A percentile compares a stretch with the other conserved stretches of the same genome.
Evolutionary conservation across 2,888 invertebrate genomes (phyloP).

Genomic region (Boloria selene): DNA sequence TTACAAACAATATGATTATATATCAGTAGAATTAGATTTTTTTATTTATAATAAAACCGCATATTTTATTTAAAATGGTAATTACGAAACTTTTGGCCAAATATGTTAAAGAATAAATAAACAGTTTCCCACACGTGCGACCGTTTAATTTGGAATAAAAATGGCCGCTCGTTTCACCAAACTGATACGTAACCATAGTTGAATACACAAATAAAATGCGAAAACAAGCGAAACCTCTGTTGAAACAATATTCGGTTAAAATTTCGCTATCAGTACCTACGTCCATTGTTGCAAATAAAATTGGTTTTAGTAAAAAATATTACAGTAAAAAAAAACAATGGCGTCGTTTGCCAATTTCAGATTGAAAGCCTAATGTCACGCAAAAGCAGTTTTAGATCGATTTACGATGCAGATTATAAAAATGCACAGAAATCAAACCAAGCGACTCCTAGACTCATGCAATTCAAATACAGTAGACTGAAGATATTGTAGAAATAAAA

Average conservation of each 20-base stretch:
- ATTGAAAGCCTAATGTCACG: slow-evolving; percentile 34
- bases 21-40: slow-evolving; percentile 11
- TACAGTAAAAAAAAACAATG: slow-evolving; percentile 19
- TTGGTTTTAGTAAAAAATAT: slow-evolving; percentile 24
- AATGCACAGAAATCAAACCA: slow-evolving; percentile 69
- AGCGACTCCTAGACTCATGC: slow-evolving; percentile 60
- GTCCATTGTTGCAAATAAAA: slow-evolving; percentile 22
- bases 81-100: slow-evolving; percentile 6
- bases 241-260: slow-evolving; percentile 34
- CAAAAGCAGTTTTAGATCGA: slow-evolving; percentile 59
- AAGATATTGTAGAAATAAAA: slow-evolving; percentile 18
- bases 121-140: slow-evolving; percentile 21
- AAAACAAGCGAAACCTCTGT: slow-evolving; percentile 36
- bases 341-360: slow-evolving; percentile 30
- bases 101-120: slow-evolving; percentile 22
- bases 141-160: slow-evolving; percentile 30
- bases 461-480: slow-evolving; percentile 53
- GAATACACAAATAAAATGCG: slow-evolving; percentile 41
- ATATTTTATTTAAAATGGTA: slow-evolving; percentile 13
- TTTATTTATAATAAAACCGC: background rate
- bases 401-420: slow-evolving; percentile 52
- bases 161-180: slow-evolving; percentile 29
- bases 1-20: slow-evolving; percentile 21
- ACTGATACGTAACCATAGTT: slow-evolving; percentile 39
- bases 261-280: slow-evolving; percentile 28